Evolutionary conservation across 2,797 vertebrate species (phyloP), one percentile per base, ranked within the genome.

Genomic region (Champsocephalus gunnari): DNA sequence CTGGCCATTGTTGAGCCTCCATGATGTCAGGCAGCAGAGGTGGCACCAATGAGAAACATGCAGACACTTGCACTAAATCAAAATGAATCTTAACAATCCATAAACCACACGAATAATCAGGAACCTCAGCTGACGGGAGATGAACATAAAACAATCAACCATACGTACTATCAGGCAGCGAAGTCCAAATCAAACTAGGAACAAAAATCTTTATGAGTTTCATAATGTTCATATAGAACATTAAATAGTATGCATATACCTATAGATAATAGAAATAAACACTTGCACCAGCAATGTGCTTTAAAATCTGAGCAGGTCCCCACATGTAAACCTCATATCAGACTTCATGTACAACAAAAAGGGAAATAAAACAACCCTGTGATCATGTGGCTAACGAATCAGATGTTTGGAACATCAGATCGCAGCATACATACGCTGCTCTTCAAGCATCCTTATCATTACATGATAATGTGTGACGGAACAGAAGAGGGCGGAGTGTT

Each of bases 201-300:
- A 79, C 61, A 82, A 80, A 85, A 79, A 72, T 14, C 43, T 77
- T 73, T 75, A 58, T 50, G 82, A 85, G 84, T 73, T 71, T 68
- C 73, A n/a, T n/a, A n/a, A n/a, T n/a, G n/a, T n/a, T n/a, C n/a
- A 79, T 56, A 73, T 68, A 85, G 59, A 88, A 82, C 85, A 85
- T 91, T 82, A 82, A 92, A 38, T 86, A 87, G 68, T 74, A 81
- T 75, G 74, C 79, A 88, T 83, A 60, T 79, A 84, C 72, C 59
- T 79, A 80, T 57, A 80, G 75, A 86, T 72, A 81, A 71, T 79
- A 66, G 87, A 87, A 89, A 87, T 71, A 82, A 85, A 87, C 53
- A 82, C 73, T 80, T 64, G 73, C 81, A 89, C 80, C 76, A 81
- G 65, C 78, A 84, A 85, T 77, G 56, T 87, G 83, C 76, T 82